Evolutionary conservation across 2,797 vertebrate genomes (phyloP).

Genomic region (Melanotaenia trifasciata): DNA sequence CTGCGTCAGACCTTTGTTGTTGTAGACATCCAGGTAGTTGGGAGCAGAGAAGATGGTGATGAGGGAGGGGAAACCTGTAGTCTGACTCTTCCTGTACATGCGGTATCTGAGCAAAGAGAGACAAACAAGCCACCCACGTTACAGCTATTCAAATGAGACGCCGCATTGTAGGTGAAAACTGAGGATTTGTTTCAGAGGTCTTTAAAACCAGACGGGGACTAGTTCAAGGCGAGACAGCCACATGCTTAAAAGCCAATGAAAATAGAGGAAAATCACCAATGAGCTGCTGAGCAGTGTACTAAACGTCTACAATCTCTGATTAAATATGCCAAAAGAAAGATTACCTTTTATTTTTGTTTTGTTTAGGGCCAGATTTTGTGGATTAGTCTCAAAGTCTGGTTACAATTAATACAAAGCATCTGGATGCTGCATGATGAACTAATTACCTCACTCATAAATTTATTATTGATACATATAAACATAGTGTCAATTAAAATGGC

Average conservation of each 20-base stretch:
- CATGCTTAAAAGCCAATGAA: conserved; percentile 37
- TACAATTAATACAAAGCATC: conserved; percentile 15
- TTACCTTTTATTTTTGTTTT: neutral
- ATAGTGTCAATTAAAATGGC: too few relatives aligned
- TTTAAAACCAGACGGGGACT: conserved; percentile 38
- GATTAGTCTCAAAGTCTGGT: neutral
- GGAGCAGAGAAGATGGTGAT: conserved; percentile 87
- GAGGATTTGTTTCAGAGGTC: conserved; percentile 31
- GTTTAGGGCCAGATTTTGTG: neutral
- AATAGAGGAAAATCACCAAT: conserved; percentile 12
- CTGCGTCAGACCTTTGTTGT: conserved; percentile 93
- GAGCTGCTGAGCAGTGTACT: neutral
- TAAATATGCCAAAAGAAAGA: neutral
- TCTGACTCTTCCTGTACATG: conserved; percentile 99
- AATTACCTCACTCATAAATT: neutral
- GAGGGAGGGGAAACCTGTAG: conserved; percentile 97
- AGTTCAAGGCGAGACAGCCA: conserved; percentile 33
- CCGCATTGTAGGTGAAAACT: neutral
- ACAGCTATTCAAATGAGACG: conserved; percentile 17
- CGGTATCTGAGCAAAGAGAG: conserved; percentile 86
- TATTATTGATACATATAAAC: neutral
- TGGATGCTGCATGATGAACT: neutral
- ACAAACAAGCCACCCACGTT: conserved; percentile 51
- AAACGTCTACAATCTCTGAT: conserved; percentile 15
- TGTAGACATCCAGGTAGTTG: conserved; percentile 94